Base-by-base conservation (phyloP, 92 coral and sea anemone genomes). In the Palythoa caribaeorum region DNA sequence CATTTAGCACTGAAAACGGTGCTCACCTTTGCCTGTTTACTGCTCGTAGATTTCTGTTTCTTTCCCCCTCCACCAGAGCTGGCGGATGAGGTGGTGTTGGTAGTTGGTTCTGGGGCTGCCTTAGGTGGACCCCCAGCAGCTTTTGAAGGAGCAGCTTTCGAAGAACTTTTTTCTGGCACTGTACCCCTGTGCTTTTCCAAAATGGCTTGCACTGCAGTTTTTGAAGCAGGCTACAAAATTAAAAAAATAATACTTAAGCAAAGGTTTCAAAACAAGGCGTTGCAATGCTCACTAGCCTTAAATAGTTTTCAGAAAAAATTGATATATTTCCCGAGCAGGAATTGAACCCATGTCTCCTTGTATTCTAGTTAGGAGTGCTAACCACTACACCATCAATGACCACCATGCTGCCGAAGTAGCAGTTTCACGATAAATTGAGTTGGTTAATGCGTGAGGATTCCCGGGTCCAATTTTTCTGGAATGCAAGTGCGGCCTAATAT, bases 111-210 rank as follows among this genome's bases (percentile, higher is more conserved):
- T n/a, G 89, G 86, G 71, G 66, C 84, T 11, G 89, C 93, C 57
- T 80, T 80, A 5, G 36, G 38, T 38, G 17, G 10, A 59, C 71
- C 72, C 15, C 94, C 55, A 8, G 93, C 63, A 55, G 94, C 71
- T 85, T 95, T 95, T 62, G 84, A 77, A 8, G 93, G 73, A 6
- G 92, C 91, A 74, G 85, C 92, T 65, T 91, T 79, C 14, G 83
- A 85, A 1, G 92, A 71, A n/a, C 89, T 73, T 40, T 96, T 95
- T n/a, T 71, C 71, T 20, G 99, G 96, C 1, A 94, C 92, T 1
- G 96, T 91, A 5, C 93, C 96, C 57, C 97, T 90, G 66, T 93
- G 93, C 87, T 96, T 96, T 83, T 96, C 99, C 73, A 96, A 78
- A 7, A 96, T 77, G 28, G 94, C 90, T 84, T 92, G 87, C 11